These are phyloP conservation scores for Abramis brama DNA, from an alignment of 2,113 vertebrate genomes.

Conservation along the genomic window DNA sequence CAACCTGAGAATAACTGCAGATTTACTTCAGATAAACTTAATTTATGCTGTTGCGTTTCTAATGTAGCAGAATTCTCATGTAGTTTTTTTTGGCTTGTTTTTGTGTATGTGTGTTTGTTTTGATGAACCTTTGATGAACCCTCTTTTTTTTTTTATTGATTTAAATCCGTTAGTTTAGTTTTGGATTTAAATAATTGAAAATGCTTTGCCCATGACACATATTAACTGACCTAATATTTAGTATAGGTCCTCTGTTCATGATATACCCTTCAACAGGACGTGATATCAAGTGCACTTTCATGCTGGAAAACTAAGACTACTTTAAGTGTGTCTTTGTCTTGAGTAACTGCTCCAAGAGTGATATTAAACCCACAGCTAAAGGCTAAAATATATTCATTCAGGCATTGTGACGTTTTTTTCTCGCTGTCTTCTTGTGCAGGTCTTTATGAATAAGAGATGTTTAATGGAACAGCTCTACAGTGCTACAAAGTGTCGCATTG, in stretches of 20 bases:
- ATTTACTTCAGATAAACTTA: slow-evolving; percentile 11
- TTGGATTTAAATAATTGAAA: slow-evolving; percentile 8
- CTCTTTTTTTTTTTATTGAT: neutral
- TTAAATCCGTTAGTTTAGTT: neutral
- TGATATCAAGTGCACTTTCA: neutral
- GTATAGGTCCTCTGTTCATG: neutral
- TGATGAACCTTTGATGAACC: neutral
- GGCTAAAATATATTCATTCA: neutral
- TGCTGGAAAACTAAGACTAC: neutral
- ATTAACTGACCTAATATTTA: neutral
- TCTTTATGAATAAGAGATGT: slow-evolving; percentile 17
- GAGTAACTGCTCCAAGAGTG: neutral
- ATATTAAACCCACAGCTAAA: neutral
- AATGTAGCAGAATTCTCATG: neutral
- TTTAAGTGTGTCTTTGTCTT: neutral
- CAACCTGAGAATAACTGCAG: slow-evolving; percentile 4
- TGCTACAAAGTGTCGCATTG: neutral
- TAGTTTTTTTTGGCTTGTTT: neutral
- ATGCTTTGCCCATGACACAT: neutral
- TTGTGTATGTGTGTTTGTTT: neutral
- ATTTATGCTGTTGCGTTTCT: neutral
- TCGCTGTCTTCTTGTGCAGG: neutral
- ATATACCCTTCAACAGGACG: neutral
- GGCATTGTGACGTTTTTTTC: neutral
- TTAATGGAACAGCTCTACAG: neutral